Conservation (phyloP, 1,140 invertebrate genomes). For the Sminthurides bifidus region DNA sequence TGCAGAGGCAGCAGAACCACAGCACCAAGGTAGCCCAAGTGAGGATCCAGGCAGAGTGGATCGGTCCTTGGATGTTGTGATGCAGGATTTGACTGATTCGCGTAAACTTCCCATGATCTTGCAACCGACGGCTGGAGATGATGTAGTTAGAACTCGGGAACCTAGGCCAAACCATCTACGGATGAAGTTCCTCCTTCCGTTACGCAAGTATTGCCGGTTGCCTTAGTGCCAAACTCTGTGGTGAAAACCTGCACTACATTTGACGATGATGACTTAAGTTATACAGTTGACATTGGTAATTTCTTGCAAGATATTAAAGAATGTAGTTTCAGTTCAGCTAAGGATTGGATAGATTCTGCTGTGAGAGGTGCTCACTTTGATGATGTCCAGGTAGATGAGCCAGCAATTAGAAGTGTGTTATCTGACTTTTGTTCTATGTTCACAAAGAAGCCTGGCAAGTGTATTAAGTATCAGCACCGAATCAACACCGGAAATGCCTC, state of each 20-base stretch:
- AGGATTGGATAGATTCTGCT: neutral
- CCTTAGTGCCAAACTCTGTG: too few relatives aligned
- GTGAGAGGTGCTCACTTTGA: neutral
- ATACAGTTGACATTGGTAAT: too few relatives aligned
- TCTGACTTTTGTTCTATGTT: neutral
- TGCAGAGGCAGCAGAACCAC: neutral
- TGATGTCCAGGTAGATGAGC: neutral
- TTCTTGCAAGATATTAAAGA: neutral
- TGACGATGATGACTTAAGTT: too few relatives aligned
- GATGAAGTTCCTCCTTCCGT: too few relatives aligned
- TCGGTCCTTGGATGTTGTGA: neutral
- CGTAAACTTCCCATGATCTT: neutral
- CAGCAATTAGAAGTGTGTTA: neutral
- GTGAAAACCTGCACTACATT: too few relatives aligned
- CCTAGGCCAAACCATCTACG: too few relatives aligned
- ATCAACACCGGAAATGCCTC: too few relatives aligned
- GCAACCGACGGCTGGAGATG: too few relatives aligned
- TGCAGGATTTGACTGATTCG: neutral
- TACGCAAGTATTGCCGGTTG: too few relatives aligned
- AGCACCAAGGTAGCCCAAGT: neutral
- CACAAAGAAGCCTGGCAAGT: neutral
- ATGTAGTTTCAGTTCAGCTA: neutral
- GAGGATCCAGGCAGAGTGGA: neutral
- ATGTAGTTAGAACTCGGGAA: too few relatives aligned
- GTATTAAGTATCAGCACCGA: conserved; percentile 8